Base-by-base conservation (phyloP, 2,113 vertebrate species). In the Cisticola juncidis region DNA sequence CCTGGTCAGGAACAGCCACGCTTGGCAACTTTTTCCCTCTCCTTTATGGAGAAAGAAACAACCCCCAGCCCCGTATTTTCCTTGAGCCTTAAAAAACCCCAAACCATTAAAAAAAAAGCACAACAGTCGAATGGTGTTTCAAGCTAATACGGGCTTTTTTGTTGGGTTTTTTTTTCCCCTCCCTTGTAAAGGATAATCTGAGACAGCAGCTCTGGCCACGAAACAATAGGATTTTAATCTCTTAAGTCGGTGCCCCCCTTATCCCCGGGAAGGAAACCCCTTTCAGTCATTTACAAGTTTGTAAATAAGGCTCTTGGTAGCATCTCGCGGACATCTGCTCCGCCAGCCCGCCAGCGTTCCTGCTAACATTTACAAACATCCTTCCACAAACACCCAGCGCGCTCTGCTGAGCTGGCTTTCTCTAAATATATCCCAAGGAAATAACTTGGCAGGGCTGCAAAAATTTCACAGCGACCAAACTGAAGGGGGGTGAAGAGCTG, bases 391-490 rank as follows among this genome's bases (percentile, higher is more conserved):
- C 81, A 98, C 85, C 90, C 73, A 79, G 91, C 36, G 53, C 72
- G 88, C 97, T 96, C 97, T 92, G 70, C 96, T 98, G 97, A 97
- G 97, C 97, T 98, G 89, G 88, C 96, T 95, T 96, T 93, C 95
- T 96, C 97, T 98, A 98, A 98, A 98, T 97, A 97, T 97, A 98
- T 97, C 96, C 94, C 94, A 94, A 97, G 97, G 97, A 98, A 97
- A 96, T 92, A 98, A 96, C 93, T 98, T 97, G 96, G 97, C 97
- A 97, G 94, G 62, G 61, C 85, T 91, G 95, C 96, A 96, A 97
- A 95, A 94, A 97, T 96, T 96, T 97, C 97, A 92, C 96, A 96
- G 96, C 81, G 79, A 90, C 94, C 58, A 66, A 92, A 94, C 96
- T 96, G 91, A 90, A 68, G 45, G 81, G 78, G 29, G 28, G 9